Evolutionary conservation across 2,113 vertebrate genomes (phyloP), one percentile per base, ranked within the genome.

Genomic region (Aphyosemion australe): DNA sequence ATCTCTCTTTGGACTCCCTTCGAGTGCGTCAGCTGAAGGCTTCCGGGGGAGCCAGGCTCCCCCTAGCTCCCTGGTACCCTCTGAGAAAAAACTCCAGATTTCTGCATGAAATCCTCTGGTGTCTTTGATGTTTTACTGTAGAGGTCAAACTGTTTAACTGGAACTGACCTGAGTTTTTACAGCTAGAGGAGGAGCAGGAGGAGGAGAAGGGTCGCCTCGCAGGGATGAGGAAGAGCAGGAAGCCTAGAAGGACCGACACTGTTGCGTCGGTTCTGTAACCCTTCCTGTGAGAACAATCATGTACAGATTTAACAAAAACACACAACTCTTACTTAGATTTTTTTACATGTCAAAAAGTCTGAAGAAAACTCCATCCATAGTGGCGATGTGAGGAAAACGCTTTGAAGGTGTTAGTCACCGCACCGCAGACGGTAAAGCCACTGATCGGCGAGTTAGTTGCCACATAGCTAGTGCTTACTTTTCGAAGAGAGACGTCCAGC

Each of bases 401-500:
- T 37, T 10, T 42, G 10, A 11, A 42, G 41, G 41, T 42, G 12
- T 42, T 12, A 12, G 64, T 58, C 0, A 43, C 31, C 1, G 54
- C 3, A 47, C 51, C 12, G 5, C 39, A 10, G 37, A n/a, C 45
- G 1, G 31, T 18, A 14, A 48, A 50, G 34, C 31, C 16, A 59
- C 55, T 20, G n/a, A 52, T 26, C 50, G 5, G 26, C 26, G 5
- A 26, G 13, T 34, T 59, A 51, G 67, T 68, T 0, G 13, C 49
- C 26, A 18, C 39, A 59, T 63, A 48, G 82, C 84, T 86, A 18
- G 6, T 7, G 31, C 81, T 73, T 91, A 96, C 97, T 96, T 96
- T 88, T 97, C 94, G 90, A 99, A 99, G 50, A 98, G 93, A 1
- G 95, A 97, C 8, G 97, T 97, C 97, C 97, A 99, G n/a, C 97